Base-by-base conservation (phyloP, 1,140 invertebrate genomes). In the Andricus grossulariae region DNA sequence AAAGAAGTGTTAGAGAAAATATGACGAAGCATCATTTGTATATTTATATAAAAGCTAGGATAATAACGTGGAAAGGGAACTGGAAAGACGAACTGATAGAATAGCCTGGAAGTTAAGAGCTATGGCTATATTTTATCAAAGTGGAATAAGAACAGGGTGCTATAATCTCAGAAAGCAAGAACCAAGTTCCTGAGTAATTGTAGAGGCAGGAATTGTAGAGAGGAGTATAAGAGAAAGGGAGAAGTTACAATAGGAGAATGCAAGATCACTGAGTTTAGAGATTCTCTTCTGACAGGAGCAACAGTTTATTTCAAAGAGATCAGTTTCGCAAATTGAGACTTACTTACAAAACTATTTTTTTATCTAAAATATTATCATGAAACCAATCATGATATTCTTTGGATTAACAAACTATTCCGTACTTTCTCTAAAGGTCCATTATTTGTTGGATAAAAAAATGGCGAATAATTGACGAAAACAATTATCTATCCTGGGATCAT, bases 161-260 rank as follows among this genome's bases (percentile, higher is more conserved):
- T 78, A 78, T 80, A 75, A 84, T 83, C 83, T 78, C 78, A 77
- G 80, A 82, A 80, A 70, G 80, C 74, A 86, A 86, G 83, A 82
- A 87, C 80, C 76, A 72, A 81, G 83, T 84, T 84, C 82, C 84
- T 84, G 82, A 86, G 84, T 85, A 86, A 86, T 86, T 86, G 83
- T 83, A 77, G 74, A 52, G 66, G 73, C 71, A 78, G 72, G 76
- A 76, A 71, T 74, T 10, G 50, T 50, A 8, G 19, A 54, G 70
- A 55, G 74, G 70, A 78, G 73, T 72, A 71, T 49, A 55, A 81
- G 66, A 78, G 55, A 72, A 76, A 70, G 50, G 73, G n/a, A 52
- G 72, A 50, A 57, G 18, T 77, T 70, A 50, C 73, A 72, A 49
- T 50, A 19, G 70, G 71, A 72, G 77, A 52, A 57, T 55, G 55